These are phyloP conservation scores for Plotosus lineatus DNA, from an alignment of 2,113 vertebrate genomes.

Conservation along the genomic window DNA sequence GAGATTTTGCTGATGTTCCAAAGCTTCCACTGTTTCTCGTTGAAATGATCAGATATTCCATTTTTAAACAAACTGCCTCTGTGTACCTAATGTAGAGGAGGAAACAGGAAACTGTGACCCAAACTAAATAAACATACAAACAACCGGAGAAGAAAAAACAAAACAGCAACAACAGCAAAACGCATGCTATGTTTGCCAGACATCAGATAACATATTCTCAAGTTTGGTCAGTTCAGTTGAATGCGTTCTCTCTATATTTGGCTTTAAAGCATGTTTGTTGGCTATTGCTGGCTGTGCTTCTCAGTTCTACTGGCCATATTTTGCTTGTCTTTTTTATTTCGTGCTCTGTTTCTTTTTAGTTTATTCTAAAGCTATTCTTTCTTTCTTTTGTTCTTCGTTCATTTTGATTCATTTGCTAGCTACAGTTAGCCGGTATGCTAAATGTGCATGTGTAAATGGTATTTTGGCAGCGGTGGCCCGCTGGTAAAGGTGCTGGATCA, in stretches of 20 bases:
- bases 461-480: too few relatives aligned
- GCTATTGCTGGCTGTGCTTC: not conserved
- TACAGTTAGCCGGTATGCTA: not conserved
- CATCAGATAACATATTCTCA: not conserved
- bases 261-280: not conserved
- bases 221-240: not conserved
- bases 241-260: not conserved
- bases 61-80: slow-evolving; percentile 17
- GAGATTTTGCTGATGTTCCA: not conserved
- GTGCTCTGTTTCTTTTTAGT: too few relatives aligned
- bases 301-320: not conserved
- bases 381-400: not conserved
- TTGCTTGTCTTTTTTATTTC: not conserved
- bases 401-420: not conserved
- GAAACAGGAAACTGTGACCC: slow-evolving; percentile 65
- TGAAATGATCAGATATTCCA: slow-evolving; percentile 1
- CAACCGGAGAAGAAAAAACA: slow-evolving; percentile 15
- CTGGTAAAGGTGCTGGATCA: too few relatives aligned
- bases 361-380: not conserved
- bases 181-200: not conserved
- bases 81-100: slow-evolving; percentile 20
- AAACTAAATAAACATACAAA: too few relatives aligned
- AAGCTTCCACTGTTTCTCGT: not conserved
- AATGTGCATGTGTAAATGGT: not conserved
- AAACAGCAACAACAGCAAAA: slow-evolving; percentile 48